Evolutionary conservation across 2,113 vertebrate genomes (phyloP).

Genomic region (Cavia aperea): DNA sequence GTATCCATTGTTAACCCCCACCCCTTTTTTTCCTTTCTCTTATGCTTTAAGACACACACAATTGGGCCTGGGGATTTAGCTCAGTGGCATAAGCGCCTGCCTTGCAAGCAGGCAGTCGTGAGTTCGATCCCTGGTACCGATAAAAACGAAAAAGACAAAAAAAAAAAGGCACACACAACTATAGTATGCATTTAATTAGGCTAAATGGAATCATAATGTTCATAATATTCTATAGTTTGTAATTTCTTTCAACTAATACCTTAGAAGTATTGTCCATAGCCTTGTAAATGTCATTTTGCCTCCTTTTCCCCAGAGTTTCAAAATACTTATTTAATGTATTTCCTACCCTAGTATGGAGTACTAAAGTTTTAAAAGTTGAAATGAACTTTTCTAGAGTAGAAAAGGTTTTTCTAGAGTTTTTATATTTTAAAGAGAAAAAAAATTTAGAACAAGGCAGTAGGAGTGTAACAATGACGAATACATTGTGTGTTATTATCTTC

Average conservation of each 20-base stretch:
- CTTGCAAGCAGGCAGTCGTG: too few relatives aligned
- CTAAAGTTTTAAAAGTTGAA: not conserved
- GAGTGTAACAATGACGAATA: too few relatives aligned
- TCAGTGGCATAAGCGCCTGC: too few relatives aligned
- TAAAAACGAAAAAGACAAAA: too few relatives aligned
- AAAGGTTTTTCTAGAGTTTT: not conserved
- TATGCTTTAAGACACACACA: not conserved
- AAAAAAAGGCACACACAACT: not conserved
- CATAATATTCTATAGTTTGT: not conserved
- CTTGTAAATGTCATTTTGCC: not conserved
- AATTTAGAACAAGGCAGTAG: too few relatives aligned
- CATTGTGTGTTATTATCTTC: too few relatives aligned
- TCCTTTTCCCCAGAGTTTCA: not conserved
- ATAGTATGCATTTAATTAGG: not conserved
- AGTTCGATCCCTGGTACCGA: too few relatives aligned
- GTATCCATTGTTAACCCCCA: not conserved
- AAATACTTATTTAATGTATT: not conserved
- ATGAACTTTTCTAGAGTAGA: not conserved
- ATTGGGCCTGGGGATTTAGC: too few relatives aligned
- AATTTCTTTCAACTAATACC: not conserved
- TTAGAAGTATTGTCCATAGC: not conserved
- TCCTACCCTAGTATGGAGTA: not conserved
- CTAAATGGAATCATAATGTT: conserved; percentile 12
- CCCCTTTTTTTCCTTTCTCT: not conserved
- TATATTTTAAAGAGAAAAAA: too few relatives aligned